Evolutionary conservation across 2,797 vertebrate genomes (phyloP).

Genomic region (Paratrypauchen microcephalus): DNA sequence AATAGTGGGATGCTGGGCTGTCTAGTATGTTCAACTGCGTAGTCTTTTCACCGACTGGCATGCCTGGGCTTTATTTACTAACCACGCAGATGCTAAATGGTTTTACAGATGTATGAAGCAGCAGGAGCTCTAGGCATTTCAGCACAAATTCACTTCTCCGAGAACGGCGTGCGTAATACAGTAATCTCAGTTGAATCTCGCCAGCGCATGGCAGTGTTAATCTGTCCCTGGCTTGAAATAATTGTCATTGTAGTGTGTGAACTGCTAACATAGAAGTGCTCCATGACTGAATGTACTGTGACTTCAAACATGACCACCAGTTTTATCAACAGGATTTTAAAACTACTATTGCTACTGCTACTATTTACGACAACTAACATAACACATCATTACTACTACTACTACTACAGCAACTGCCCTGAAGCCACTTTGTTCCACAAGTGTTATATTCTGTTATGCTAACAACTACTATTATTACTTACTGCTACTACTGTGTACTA

Average conservation of each 20-base stretch:
- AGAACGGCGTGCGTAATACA: constrained; percentile 25
- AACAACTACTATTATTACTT: not conserved
- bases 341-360: not conserved
- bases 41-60: constrained; percentile 27
- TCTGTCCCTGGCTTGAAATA: constrained; percentile 32
- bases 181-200: constrained; percentile 35
- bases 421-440: not conserved
- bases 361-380: not conserved
- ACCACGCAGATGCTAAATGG: constrained; percentile 48
- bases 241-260: constrained; percentile 17
- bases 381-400: not conserved
- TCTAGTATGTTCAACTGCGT: constrained; percentile 56
- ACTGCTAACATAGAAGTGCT: constrained; percentile 4
- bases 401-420: not conserved
- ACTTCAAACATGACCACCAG: not conserved
- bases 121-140: constrained; percentile 40
- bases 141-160: constrained; percentile 40
- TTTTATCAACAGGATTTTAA: not conserved
- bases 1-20: constrained; percentile 59
- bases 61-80: constrained; percentile 52
- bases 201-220: constrained; percentile 16
- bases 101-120: constrained; percentile 59
- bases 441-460: not conserved
- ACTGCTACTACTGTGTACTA: not conserved
- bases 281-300: not conserved